Evolutionary conservation across 2,888 invertebrate genomes (phyloP).

Genomic region (Geotrupes spiniger): DNA sequence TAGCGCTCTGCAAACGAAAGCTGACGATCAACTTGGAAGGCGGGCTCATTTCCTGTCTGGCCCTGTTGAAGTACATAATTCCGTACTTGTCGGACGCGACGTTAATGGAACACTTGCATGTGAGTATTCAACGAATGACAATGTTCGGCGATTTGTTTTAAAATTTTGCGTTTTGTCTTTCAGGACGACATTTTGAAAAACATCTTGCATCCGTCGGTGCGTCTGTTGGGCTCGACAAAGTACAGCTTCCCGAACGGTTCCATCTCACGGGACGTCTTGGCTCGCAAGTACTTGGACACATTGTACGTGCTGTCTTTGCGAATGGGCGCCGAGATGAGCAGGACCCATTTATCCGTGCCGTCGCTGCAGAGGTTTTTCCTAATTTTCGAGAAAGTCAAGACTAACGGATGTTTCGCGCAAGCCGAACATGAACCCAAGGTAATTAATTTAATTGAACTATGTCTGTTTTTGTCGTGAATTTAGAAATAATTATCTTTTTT

Average conservation of each 20-base stretch:
- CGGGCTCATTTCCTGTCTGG: slow-evolving; percentile 80
- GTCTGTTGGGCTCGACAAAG: slow-evolving; percentile 75
- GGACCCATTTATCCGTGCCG: slow-evolving; percentile 69
- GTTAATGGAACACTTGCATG: slow-evolving; percentile 84
- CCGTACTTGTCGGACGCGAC: slow-evolving; percentile 80
- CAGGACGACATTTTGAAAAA: slow-evolving; percentile 83
- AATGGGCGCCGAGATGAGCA: slow-evolving; percentile 75
- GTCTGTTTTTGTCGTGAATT: too few relatives aligned
- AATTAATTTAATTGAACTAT: too few relatives aligned
- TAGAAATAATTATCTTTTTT: too few relatives aligned
- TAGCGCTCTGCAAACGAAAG: slow-evolving; percentile 75
- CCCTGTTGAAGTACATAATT: slow-evolving; percentile 74
- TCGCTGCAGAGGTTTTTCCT: slow-evolving; percentile 73
- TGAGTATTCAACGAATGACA: slow-evolving; percentile 48
- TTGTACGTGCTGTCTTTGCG: slow-evolving; percentile 76
- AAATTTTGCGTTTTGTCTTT: slow-evolving; percentile 29
- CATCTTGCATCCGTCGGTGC: slow-evolving; percentile 79
- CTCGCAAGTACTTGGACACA: slow-evolving; percentile 78
- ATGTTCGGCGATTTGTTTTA: background rate
- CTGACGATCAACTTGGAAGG: slow-evolving; percentile 84
- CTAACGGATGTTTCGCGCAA: slow-evolving; percentile 13
- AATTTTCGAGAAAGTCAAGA: slow-evolving; percentile 67
- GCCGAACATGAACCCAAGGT: slow-evolving; percentile 11
- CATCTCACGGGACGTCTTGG: slow-evolving; percentile 69
- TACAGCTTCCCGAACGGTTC: slow-evolving; percentile 80